A percentile compares a stretch with the other conserved stretches of the same genome.
These are phyloP conservation scores for Hermatobates lingyangjiaoensis DNA, from an alignment of 1,140 invertebrate genomes.

Conservation along the genomic window DNA sequence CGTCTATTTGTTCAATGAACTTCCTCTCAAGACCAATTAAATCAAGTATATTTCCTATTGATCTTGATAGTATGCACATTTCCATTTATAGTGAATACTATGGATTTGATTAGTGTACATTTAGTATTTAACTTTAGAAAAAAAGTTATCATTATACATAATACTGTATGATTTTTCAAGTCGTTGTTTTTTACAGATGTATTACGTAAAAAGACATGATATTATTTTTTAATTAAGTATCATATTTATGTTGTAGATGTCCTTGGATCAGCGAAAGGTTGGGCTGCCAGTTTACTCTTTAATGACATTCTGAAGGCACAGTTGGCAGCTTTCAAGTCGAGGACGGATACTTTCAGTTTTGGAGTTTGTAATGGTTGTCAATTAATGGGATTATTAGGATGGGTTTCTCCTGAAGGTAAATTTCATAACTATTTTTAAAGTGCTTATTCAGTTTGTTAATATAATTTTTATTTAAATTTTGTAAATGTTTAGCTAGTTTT, in stretches of 20 bases:
- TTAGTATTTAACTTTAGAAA: too few relatives aligned
- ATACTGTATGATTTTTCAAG: not conserved
- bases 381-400: constrained; percentile 72
- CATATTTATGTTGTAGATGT: constrained; percentile 48
- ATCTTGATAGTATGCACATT: too few relatives aligned
- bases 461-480: constrained; percentile 2
- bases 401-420: constrained; percentile 33
- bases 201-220: not conserved
- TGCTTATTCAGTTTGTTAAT: not conserved
- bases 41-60: too few relatives aligned
- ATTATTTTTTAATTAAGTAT: constrained; percentile 5
- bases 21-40: too few relatives aligned
- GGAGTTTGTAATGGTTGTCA: constrained; percentile 98
- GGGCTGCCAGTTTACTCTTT: constrained; percentile 81
- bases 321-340: constrained; percentile 46
- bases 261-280: constrained; percentile 89
- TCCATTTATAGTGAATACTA: too few relatives aligned
- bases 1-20: too few relatives aligned
- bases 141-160: too few relatives aligned
- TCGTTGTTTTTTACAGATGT: not conserved
- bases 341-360: constrained; percentile 77
- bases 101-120: too few relatives aligned
- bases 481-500: too few relatives aligned
- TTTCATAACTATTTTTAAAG: constrained; percentile 2
- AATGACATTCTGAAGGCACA: constrained; percentile 41